phyloP scores from a whole-genome alignment of 2,888 invertebrate species.

The Hedychridium roseum region DNA sequence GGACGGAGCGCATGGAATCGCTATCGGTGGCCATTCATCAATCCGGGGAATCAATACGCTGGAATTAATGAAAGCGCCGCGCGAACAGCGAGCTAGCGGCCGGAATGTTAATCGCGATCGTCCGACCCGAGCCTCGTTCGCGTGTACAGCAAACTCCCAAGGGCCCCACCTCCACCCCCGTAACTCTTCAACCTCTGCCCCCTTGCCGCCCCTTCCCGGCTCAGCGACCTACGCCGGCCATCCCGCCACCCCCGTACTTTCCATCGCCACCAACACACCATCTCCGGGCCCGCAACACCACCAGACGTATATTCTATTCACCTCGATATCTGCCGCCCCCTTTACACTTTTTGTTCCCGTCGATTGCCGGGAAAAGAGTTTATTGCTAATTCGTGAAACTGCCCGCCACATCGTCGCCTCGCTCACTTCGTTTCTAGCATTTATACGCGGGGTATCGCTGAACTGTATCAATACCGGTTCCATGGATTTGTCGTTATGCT shows the following conservation, averaged over 20 bases:
- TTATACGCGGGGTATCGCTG: no score
- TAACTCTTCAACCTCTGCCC: constrained; percentile 26
- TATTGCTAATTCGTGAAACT: not conserved
- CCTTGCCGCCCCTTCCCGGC: constrained; percentile 16
- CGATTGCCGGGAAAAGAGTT: no score
- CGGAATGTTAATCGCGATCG: constrained; percentile 65
- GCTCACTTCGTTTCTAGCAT: no score
- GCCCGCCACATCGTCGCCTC: no score
- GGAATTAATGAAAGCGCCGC: constrained; percentile 65
- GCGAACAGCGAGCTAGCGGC: constrained; percentile 63
- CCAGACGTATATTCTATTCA: constrained; percentile 46
- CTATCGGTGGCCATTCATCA: constrained; percentile 65
- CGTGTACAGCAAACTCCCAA: constrained; percentile 57
- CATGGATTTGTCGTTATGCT: no score
- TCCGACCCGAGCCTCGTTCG: constrained; percentile 53
- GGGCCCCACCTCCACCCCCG: constrained; percentile 47
- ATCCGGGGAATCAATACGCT: constrained; percentile 64
- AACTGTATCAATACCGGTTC: no score
- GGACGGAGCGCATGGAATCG: constrained; percentile 58
- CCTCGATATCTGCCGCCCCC: constrained; percentile 34
- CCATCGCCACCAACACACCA: constrained; percentile 23
- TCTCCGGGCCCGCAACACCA: constrained; percentile 39
- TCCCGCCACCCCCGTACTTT: constrained; percentile 11
- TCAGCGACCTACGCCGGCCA: no score
- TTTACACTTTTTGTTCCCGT: constrained; percentile 11